phyloP scores from a whole-genome alignment of 2,888 invertebrate genomes.

The Pilophorus perplexus region DNA sequence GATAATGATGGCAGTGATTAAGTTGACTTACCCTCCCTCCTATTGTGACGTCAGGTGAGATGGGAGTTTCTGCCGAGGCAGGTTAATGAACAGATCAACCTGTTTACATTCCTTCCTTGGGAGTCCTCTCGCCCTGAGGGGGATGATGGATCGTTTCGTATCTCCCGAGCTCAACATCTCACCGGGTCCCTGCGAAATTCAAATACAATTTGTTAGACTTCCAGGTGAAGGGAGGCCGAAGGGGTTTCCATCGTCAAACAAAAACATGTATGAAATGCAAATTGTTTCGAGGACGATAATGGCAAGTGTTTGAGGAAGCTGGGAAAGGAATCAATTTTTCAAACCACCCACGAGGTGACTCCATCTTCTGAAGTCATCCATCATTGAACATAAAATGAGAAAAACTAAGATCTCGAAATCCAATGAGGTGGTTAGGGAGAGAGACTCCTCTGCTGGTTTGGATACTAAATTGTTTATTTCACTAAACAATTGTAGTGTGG shows the following conservation, averaged over 20 bases:
- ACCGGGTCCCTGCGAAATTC: slow-evolving; percentile 8
- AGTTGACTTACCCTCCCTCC: slow-evolving; percentile 30
- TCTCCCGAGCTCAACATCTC: slow-evolving; percentile 1
- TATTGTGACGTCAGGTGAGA: slow-evolving; percentile 18
- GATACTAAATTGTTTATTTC: no score
- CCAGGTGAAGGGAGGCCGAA: background rate
- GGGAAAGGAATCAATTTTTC: no score
- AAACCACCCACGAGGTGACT: no score
- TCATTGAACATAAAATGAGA: no score
- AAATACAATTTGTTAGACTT: slow-evolving; percentile 15
- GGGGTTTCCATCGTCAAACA: no score
- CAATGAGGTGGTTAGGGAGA: no score
- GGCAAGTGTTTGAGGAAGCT: no score
- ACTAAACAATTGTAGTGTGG: no score
- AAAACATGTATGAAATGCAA: slow-evolving; percentile 32
- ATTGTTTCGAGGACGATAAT: no score
- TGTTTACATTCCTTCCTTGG: slow-evolving; percentile 31
- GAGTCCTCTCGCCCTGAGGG: background rate
- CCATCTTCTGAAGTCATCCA: no score
- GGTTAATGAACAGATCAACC: slow-evolving; percentile 37
- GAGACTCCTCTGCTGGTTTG: no score
- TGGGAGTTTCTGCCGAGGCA: slow-evolving; percentile 7
- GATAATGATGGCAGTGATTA: slow-evolving; percentile 25
- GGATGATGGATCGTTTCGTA: slow-evolving; percentile 32
- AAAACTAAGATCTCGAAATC: no score